Percentiles rank a stretch among this genome's conserved stretches.
These are phyloP conservation scores for Malurus cyaneus DNA, from an alignment of 2,113 vertebrate genomes.

Conservation along the genomic window DNA sequence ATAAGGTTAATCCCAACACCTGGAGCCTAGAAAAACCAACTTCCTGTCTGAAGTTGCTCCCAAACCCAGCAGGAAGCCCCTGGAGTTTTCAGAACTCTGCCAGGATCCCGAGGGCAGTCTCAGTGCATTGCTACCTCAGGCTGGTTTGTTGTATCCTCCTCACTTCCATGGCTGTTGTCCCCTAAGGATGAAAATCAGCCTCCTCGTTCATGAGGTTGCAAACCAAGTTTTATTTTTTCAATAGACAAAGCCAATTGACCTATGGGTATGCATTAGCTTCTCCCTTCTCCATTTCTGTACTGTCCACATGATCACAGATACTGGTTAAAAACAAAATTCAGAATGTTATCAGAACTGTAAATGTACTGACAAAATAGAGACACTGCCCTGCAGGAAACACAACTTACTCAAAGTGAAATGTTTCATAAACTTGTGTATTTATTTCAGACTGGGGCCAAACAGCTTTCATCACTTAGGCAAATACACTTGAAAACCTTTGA, in stretches of 20 bases:
- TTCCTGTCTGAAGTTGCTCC: accelerated
- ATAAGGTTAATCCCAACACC: not conserved
- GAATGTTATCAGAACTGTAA: not conserved
- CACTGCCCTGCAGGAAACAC: not conserved
- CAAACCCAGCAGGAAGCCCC: not conserved
- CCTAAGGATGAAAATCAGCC: not conserved
- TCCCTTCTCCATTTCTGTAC: not conserved
- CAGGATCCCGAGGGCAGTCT: not conserved
- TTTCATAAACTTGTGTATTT: not conserved
- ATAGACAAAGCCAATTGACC: not conserved
- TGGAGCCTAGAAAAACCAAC: not conserved
- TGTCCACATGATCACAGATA: not conserved
- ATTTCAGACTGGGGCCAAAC: not conserved
- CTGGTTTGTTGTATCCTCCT: not conserved
- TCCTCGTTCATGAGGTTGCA: not conserved
- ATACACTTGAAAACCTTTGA: not conserved
- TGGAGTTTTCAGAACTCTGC: not conserved
- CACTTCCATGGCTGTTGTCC: not conserved
- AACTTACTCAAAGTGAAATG: not conserved
- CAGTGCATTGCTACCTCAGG: accelerated
- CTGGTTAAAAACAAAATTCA: not conserved
- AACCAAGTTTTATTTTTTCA: not conserved
- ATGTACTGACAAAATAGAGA: not conserved
- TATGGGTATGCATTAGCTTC: not conserved
- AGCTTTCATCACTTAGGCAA: not conserved